Evolutionary conservation across 2,113 vertebrate species (phyloP).

Genomic region (Heterocephalus glaber): DNA sequence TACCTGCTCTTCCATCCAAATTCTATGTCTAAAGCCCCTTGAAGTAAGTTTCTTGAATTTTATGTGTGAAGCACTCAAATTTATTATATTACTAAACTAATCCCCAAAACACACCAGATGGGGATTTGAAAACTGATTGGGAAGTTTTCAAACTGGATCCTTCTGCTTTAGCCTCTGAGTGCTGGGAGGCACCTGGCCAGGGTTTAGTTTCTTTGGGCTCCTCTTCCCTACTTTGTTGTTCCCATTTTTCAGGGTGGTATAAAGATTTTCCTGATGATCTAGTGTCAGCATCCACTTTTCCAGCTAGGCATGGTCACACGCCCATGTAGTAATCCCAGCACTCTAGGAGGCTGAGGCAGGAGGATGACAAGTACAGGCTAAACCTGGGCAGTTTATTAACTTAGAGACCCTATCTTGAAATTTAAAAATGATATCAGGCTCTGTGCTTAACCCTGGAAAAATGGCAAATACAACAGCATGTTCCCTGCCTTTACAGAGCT

Average conservation of each 20-base stretch:
- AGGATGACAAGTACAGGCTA: neutral
- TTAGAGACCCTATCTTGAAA: neutral
- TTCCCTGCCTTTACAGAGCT: neutral
- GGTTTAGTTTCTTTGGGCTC: constrained; percentile 26
- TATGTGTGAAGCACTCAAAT: constrained; percentile 21
- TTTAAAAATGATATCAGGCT: neutral
- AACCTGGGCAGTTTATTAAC: neutral
- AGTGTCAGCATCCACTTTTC: neutral
- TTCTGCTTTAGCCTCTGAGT: neutral
- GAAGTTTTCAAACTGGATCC: neutral
- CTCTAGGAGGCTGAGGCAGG: neutral
- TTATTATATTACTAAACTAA: neutral
- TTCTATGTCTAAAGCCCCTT: constrained; percentile 2
- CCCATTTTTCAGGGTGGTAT: neutral
- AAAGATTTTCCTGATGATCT: neutral
- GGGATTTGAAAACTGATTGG: neutral
- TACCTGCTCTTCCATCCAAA: neutral
- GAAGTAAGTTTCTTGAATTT: constrained; percentile 7
- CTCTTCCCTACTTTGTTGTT: neutral
- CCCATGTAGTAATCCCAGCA: neutral
- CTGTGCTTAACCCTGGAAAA: neutral
- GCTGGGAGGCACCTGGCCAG: neutral
- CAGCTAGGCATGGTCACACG: neutral
- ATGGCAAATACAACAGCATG: neutral
- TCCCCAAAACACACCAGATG: neutral